These are phyloP conservation scores for Dasypogon diadema DNA, from an alignment of 2,888 invertebrate species.

Conservation along the genomic window DNA sequence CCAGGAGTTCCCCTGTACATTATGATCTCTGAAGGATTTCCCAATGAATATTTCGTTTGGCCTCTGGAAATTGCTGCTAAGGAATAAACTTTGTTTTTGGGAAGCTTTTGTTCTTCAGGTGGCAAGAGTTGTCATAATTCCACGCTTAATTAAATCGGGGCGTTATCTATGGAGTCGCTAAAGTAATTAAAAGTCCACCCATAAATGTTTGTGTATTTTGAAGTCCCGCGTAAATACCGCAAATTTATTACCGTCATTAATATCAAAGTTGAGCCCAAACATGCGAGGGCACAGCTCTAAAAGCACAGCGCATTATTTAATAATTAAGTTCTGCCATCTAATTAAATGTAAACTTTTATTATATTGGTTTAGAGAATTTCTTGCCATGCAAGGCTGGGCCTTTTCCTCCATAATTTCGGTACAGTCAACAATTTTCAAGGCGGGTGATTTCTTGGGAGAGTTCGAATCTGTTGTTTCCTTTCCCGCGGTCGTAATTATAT, in stretches of 20 bases:
- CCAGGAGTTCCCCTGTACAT: neutral
- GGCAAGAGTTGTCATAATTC: conserved; percentile 36
- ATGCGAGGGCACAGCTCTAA: neutral
- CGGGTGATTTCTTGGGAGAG: too few species aligned
- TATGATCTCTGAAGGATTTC: neutral
- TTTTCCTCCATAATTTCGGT: too few species aligned
- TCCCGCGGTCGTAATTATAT: too few species aligned
- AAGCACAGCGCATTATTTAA: neutral
- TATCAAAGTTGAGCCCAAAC: neutral
- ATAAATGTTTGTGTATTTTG: conserved; percentile 19
- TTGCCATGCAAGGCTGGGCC: too few species aligned
- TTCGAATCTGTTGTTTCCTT: too few species aligned
- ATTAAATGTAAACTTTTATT: neutral
- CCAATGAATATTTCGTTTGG: too few species aligned
- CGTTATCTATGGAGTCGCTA: conserved; percentile 37
- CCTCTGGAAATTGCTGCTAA: too few species aligned
- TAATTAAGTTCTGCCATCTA: neutral
- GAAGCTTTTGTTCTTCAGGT: conserved; percentile 38
- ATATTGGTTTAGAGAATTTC: too few species aligned
- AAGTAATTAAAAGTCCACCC: conserved; percentile 39
- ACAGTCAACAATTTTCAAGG: too few species aligned
- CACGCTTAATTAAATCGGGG: conserved; percentile 45
- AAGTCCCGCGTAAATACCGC: conserved; percentile 6
- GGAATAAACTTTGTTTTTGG: too few species aligned
- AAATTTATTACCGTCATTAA: conserved; percentile 28